Evolutionary conservation across 2,888 invertebrate genomes (phyloP).

Genomic region (Callosobruchus maculatus): DNA sequence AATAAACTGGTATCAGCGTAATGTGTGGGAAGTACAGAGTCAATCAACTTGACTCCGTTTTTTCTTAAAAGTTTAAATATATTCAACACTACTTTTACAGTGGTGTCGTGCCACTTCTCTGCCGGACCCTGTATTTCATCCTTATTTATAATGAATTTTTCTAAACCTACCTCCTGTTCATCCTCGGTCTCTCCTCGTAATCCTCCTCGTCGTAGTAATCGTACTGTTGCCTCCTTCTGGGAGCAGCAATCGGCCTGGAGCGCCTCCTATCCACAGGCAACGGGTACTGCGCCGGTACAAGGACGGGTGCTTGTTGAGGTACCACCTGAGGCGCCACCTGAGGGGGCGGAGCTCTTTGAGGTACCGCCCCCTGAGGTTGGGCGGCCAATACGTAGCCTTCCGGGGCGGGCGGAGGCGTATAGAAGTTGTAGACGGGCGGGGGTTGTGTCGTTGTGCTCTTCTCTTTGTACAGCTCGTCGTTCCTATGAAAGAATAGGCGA

Average conservation of each 20-base stretch:
- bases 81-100: no score
- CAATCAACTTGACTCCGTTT: no score
- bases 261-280: slow-evolving; percentile 1
- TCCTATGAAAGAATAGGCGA: no score
- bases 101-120: no score
- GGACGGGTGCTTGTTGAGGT: not conserved
- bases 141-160: no score
- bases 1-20: no score
- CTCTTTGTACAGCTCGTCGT: slow-evolving; percentile 81
- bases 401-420: slow-evolving; percentile 33
- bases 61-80: no score
- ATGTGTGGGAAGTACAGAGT: no score
- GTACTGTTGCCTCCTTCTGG: slow-evolving; percentile 53
- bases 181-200: slow-evolving; percentile 53
- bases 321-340: not conserved
- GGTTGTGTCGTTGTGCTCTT: slow-evolving; percentile 59
- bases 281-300: slow-evolving; percentile 17
- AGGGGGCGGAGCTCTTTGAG: not conserved
- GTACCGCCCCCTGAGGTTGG: not conserved
- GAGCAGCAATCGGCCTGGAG: slow-evolving; percentile 39
- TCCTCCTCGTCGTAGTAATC: slow-evolving; percentile 73
- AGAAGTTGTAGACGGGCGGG: slow-evolving; percentile 47
- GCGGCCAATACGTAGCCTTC: not conserved
- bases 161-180: slow-evolving; percentile 49
- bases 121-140: no score